Base-by-base conservation (phyloP, 2,888 invertebrate genomes). In the Stenurella melanura region DNA sequence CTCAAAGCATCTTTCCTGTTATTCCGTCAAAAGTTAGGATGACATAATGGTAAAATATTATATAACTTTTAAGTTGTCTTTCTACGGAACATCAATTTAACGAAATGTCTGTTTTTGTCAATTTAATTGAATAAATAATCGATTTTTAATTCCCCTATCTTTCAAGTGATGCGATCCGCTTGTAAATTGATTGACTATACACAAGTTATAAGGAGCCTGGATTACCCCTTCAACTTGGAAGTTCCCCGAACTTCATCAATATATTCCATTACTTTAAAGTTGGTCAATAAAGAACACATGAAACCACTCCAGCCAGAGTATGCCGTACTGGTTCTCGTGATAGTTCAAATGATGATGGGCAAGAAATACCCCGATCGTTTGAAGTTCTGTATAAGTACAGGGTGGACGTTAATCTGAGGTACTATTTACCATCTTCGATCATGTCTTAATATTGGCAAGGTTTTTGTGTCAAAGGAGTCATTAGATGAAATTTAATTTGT, bases 51-150 rank as follows among this genome's bases (percentile, higher is more conserved):
- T 58, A 19, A 58, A 19, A 58, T 58, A 58, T 58, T 58, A 21
- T 21, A 58, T 1, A 21, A 58, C 58, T 21, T 58, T 57, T 21
- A 58, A 50, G 50, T 50, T n/a, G 58, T 12, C 19, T 7, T 21
- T 19, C 11, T 12, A 12, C 19, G 2, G 4, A 50, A 50, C 50
- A 50, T 12, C 58, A 21, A 21, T 4, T 58, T 58, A 10, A 56
- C 11, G 30, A 34, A 69, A 69, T 18, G 9, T 57, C 38, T 73
- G 68, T 38, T 67, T 73, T 67, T 73, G 76, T 54, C 72, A 67
- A 58, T 30, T 71, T 76, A 70, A 76, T 73, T 72, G 73, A 57
- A 73, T 61, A 64, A 63, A 68, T 76, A 73, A 76, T 76, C 50
- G 68, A 73, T 73, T 76, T 68, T 68, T 67, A 67, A 68, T 68